Conservation (phyloP, 2,888 invertebrate species). For the Drosophila hamatofila region DNA sequence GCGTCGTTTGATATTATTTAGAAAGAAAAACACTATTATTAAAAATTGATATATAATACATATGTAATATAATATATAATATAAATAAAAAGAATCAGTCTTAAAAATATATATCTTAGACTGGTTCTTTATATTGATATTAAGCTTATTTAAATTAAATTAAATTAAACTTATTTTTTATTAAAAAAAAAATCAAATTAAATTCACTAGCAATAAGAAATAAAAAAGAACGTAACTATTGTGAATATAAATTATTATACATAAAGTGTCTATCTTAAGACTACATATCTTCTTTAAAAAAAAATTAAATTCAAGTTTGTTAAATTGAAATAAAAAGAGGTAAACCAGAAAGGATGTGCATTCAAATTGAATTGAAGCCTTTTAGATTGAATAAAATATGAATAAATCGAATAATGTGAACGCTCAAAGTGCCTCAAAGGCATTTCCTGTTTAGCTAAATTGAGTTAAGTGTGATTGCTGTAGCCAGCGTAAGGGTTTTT, state of each 20-base stretch:
- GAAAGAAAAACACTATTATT: no score
- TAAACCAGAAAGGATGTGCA: not conserved
- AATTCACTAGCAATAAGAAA: not conserved
- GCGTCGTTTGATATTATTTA: no score
- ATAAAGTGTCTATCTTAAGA: no score
- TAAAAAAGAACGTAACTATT: not conserved
- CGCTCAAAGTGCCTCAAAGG: not conserved
- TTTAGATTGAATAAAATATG: not conserved
- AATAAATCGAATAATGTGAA: constrained; percentile 16
- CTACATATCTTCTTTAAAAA: fast-evolving
- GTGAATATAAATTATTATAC: no score
- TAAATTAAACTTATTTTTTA: no score
- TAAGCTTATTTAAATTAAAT: no score
- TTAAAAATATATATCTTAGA: no score
- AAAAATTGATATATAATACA: no score
- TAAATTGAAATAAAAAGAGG: not conserved
- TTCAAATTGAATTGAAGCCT: not conserved
- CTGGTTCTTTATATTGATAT: no score
- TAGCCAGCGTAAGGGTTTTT: not conserved
- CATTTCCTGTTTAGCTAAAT: constrained; percentile 16
- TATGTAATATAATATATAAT: no score
- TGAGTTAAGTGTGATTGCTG: constrained; percentile 7
- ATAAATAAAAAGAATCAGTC: no score
- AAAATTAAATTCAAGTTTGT: not conserved
- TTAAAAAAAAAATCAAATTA: not conserved